Evolutionary conservation across 1,140 invertebrate species (phyloP).

Genomic region (Heliconius himera): DNA sequence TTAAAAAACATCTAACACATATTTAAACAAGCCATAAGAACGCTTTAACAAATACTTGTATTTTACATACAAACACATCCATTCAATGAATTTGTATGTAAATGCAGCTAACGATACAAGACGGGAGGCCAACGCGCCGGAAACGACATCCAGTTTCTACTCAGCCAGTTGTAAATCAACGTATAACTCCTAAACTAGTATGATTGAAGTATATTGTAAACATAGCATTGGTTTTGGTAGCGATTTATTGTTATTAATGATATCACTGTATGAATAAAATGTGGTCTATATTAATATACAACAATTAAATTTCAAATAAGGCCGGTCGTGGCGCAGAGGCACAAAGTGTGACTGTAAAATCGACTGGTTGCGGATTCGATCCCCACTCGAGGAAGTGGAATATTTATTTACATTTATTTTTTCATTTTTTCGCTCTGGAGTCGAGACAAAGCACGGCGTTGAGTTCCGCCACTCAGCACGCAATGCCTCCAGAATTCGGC

Average conservation of each 20-base stretch:
- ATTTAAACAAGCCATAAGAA: slow-evolving; percentile 12
- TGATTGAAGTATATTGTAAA: slow-evolving; percentile 42
- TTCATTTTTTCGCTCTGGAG: no score
- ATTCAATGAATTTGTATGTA: slow-evolving; percentile 26
- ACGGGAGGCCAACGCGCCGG: slow-evolving; percentile 31
- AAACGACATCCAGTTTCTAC: slow-evolving; percentile 42
- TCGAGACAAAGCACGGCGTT: no score
- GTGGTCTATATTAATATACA: background rate
- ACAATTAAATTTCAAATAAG: no score
- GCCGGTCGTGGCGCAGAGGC: no score
- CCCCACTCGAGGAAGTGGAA: no score
- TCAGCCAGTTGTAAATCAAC: slow-evolving; percentile 46
- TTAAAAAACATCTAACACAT: background rate
- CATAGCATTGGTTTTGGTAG: slow-evolving; percentile 16
- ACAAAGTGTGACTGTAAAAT: no score
- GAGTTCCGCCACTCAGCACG: no score
- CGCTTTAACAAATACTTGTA: background rate
- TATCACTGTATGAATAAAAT: background rate
- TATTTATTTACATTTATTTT: no score
- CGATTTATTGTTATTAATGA: slow-evolving; percentile 27
- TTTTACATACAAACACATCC: slow-evolving; percentile 27
- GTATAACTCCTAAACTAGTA: slow-evolving; percentile 41
- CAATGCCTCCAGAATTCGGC: no score
- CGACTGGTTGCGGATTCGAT: no score
- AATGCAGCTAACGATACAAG: slow-evolving; percentile 24